A percentile compares a stretch with the other conserved stretches of the same genome.
Evolutionary conservation across 2,113 vertebrate genomes (phyloP).

Genomic region (Zosterops japonicus): DNA sequence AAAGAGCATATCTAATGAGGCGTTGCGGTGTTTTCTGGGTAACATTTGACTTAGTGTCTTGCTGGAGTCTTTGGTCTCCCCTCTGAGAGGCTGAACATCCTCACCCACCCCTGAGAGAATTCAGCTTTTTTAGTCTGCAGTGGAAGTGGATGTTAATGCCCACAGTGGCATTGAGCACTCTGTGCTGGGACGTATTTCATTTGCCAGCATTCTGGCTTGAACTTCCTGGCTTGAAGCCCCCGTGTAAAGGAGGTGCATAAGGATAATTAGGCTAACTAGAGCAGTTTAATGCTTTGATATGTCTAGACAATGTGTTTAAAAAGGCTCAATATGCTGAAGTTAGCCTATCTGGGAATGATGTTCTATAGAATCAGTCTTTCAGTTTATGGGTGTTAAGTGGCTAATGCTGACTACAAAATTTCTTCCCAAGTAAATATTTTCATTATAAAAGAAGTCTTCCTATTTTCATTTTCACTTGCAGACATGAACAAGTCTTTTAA

Average conservation of each 20-base stretch:
- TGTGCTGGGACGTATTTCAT: not conserved
- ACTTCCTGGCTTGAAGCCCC: not conserved
- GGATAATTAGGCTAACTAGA: not conserved
- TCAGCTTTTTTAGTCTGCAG: not conserved
- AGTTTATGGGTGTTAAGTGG: not conserved
- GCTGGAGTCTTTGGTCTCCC: not conserved
- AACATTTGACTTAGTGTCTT: not conserved
- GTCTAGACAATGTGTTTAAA: not conserved
- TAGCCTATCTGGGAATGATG: not conserved
- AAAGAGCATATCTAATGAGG: not conserved
- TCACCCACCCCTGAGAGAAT: not conserved
- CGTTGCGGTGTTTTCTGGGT: not conserved
- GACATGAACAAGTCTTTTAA: not conserved
- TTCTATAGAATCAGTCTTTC: not conserved
- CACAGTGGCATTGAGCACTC: not conserved
- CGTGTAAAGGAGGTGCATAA: fast-evolving
- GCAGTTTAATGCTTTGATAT: not conserved
- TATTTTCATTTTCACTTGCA: not conserved
- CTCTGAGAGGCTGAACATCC: not conserved
- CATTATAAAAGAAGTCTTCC: not conserved
- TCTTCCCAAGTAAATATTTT: not conserved
- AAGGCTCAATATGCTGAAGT: not conserved
- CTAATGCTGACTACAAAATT: not conserved
- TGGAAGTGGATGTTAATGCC: not conserved
- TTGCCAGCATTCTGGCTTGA: not conserved